Percentiles rank a stretch among this genome's conserved stretches.
phyloP scores from a whole-genome alignment of 1,140 invertebrate species.

The Hyposmocoma kahamanoa region DNA sequence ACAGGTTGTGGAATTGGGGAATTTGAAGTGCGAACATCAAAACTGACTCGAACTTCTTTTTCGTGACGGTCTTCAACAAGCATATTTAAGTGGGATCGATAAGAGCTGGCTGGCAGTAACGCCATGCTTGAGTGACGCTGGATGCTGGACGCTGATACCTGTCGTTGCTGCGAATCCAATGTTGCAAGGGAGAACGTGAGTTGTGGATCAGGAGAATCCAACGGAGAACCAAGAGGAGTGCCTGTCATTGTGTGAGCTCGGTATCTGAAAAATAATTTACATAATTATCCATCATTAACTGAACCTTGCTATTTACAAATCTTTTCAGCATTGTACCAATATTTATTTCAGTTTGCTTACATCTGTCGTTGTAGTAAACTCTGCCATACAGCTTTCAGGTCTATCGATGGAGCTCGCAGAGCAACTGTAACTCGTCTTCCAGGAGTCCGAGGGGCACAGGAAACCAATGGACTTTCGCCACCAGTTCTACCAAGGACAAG shows the following conservation, averaged over 20 bases:
- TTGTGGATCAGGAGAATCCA: slow-evolving; percentile 79
- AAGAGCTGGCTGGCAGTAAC: slow-evolving; percentile 58
- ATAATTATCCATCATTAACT: too few relatives aligned
- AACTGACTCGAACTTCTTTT: slow-evolving; percentile 66
- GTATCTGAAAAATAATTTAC: slow-evolving; percentile 79
- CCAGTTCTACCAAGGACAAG: slow-evolving; percentile 77
- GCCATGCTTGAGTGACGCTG: slow-evolving; percentile 60
- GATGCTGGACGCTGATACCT: slow-evolving; percentile 72
- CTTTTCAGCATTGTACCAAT: too few relatives aligned
- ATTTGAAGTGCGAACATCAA: slow-evolving; percentile 57
- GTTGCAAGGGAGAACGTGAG: slow-evolving; percentile 77
- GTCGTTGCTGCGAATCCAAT: slow-evolving; percentile 75
- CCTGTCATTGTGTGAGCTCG: slow-evolving; percentile 78
- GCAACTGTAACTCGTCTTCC: slow-evolving; percentile 80
- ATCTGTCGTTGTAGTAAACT: slow-evolving; percentile 90
- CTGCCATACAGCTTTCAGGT: slow-evolving; percentile 91
- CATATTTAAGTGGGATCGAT: slow-evolving; percentile 65
- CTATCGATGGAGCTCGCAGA: slow-evolving; percentile 84
- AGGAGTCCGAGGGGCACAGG: slow-evolving; percentile 78
- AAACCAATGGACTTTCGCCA: slow-evolving; percentile 78
- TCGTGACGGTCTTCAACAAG: slow-evolving; percentile 56
- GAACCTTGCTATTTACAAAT: too few relatives aligned
- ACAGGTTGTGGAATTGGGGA: slow-evolving; percentile 47
- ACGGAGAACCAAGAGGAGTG: slow-evolving; percentile 80
- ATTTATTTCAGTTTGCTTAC: too few relatives aligned